A percentile compares a stretch with the other conserved stretches of the same genome.
Evolutionary conservation across 1,140 invertebrate genomes (phyloP).

Genomic region (Drosophila novamexicana): DNA sequence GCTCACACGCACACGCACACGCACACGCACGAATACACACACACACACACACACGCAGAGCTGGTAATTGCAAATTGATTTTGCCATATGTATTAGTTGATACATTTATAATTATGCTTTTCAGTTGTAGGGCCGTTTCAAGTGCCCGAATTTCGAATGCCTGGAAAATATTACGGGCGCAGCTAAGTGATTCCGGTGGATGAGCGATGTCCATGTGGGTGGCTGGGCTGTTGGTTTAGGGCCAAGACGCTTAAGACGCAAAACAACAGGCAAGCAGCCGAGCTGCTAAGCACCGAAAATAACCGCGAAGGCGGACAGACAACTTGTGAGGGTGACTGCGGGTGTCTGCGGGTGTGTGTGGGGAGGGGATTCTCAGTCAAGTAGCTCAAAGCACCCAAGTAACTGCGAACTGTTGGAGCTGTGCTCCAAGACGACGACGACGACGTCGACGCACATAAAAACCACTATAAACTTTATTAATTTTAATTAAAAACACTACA

Average conservation of each 20-base stretch:
- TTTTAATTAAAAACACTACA: conserved; percentile 82
- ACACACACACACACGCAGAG: not conserved
- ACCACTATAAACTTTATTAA: conserved; percentile 80
- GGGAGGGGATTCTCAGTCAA: not conserved
- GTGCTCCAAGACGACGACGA: not conserved
- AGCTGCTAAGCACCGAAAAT: conserved; percentile 30
- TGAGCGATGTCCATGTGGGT: conserved; percentile 4
- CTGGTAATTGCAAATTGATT: conserved; percentile 76
- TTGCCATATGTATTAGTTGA: conserved; percentile 75
- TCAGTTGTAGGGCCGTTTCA: conserved; percentile 53
- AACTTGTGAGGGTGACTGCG: not conserved
- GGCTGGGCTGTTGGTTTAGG: not conserved
- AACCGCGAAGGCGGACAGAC: not conserved
- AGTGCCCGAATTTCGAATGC: conserved; percentile 44
- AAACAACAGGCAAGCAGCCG: conserved; percentile 31
- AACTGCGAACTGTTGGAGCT: not conserved
- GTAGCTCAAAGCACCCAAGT: conserved; percentile 20
- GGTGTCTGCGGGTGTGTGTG: no score
- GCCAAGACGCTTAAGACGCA: conserved; percentile 6
- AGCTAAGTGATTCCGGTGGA: not conserved
- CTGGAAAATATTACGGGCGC: conserved; percentile 11
- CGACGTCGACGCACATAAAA: conserved; percentile 46
- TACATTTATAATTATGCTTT: conserved; percentile 76
- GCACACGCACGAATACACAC: not conserved
- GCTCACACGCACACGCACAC: conserved; percentile 1